phyloP scores from a whole-genome alignment of 2,888 invertebrate genomes.

The Omphaloscelis lunosa region DNA sequence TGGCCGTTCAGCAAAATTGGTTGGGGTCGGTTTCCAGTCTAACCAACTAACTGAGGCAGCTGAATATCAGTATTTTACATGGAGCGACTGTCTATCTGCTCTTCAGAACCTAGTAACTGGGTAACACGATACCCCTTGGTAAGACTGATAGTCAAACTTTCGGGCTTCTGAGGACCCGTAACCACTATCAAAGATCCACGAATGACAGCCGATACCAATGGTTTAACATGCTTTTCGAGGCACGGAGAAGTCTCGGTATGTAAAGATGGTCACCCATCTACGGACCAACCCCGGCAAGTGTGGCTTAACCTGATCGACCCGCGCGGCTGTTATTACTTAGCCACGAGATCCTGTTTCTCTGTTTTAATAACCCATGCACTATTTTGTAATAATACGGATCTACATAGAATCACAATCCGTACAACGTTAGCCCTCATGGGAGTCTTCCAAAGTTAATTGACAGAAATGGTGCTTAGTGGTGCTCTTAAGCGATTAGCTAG shows the following conservation, averaged over 20 bases:
- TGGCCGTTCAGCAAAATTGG: too few species aligned
- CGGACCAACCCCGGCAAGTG: too few species aligned
- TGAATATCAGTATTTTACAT: background rate
- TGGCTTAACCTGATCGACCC: too few species aligned
- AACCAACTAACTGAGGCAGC: too few species aligned
- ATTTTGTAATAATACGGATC: too few species aligned
- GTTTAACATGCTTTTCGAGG: background rate
- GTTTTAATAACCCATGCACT: too few species aligned
- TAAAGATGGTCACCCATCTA: too few species aligned
- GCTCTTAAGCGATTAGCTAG: constrained; percentile 40
- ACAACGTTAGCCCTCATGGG: too few species aligned
- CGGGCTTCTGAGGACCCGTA: background rate
- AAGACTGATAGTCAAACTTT: background rate
- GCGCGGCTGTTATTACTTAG: too few species aligned
- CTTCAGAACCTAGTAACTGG: background rate
- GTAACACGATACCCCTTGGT: background rate
- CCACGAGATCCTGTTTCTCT: too few species aligned
- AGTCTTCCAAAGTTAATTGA: constrained; percentile 23
- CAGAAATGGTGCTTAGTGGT: constrained; percentile 34
- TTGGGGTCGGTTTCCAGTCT: background rate
- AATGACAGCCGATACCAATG: background rate
- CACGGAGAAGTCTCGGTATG: background rate
- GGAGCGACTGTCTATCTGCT: background rate
- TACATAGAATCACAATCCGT: too few species aligned
- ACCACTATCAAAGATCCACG: background rate